Conservation (phyloP, 2,113 vertebrate genomes). For the Zosterops borbonicus region DNA sequence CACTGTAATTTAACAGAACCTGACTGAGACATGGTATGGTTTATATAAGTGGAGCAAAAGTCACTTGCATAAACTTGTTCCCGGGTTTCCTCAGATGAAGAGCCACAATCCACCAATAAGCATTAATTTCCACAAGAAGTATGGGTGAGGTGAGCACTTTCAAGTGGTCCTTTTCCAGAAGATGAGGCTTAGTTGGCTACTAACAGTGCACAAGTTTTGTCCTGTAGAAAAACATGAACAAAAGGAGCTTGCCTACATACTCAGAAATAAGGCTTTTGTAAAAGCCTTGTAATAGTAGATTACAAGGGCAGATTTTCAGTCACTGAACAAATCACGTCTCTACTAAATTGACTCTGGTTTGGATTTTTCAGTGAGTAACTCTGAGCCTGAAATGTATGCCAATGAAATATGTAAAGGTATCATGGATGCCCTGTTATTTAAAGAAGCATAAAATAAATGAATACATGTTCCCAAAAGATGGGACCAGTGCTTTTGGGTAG, state of each 20-base stretch:
- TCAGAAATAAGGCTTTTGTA: neutral
- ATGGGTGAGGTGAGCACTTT: neutral
- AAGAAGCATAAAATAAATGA: slow-evolving; percentile 1
- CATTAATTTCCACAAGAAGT: neutral
- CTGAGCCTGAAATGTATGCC: neutral
- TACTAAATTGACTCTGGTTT: neutral
- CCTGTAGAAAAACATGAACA: neutral
- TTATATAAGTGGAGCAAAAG: neutral
- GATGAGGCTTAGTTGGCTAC: neutral
- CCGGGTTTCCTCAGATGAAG: neutral
- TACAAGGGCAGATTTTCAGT: neutral
- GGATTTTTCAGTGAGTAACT: neutral
- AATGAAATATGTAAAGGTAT: slow-evolving; percentile 42
- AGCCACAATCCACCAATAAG: neutral
- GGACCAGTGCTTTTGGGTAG: neutral
- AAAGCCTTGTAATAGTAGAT: neutral
- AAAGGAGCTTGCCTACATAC: neutral
- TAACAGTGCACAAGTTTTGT: neutral
- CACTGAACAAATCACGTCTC: neutral
- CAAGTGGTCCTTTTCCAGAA: neutral
- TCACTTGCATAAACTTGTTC: neutral
- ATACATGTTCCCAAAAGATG: neutral
- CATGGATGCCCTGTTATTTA: neutral
- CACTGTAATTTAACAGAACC: neutral
- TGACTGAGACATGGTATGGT: neutral